Percentiles rank a stretch among this genome's conserved stretches.
Conservation (phyloP, 2,888 invertebrate species). For the Sthenelais limicola region DNA sequence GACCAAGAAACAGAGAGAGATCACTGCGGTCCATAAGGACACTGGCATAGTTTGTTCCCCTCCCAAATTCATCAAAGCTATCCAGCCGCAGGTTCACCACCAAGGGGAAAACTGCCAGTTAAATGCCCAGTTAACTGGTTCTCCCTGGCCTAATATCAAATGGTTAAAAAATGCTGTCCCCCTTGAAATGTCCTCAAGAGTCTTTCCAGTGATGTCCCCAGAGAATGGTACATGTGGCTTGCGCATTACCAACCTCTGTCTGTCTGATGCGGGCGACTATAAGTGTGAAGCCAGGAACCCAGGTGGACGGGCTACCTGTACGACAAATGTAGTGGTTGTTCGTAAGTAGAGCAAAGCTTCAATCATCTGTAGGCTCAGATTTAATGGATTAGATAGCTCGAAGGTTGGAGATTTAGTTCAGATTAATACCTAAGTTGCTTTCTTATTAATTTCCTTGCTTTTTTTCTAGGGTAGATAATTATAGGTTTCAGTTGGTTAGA, state of each 20-base stretch:
- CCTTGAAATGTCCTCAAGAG: neutral
- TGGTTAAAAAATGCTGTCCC: conserved; percentile 77
- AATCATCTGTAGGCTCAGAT: conserved; percentile 4
- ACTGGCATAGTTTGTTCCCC: conserved; percentile 4
- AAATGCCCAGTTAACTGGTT: conserved; percentile 83
- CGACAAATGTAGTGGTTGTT: conserved; percentile 80
- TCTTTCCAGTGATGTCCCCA: neutral
- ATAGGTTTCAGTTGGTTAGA: too few relatives aligned
- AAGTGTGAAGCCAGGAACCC: conserved; percentile 92
- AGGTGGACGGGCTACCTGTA: conserved; percentile 86
- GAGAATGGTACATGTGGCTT: conserved; percentile 79
- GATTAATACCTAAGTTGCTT: too few relatives aligned
- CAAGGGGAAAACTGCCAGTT: conserved; percentile 81
- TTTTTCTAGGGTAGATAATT: too few relatives aligned
- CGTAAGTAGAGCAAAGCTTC: conserved; percentile 42
- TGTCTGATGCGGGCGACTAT: conserved; percentile 86
- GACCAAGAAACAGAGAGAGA: neutral
- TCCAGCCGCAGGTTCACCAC: conserved; percentile 62
- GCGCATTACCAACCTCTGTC: conserved; percentile 85
- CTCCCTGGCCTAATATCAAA: conserved; percentile 79
- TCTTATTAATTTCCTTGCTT: too few relatives aligned
- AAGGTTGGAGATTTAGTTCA: too few relatives aligned
- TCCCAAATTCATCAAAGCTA: conserved; percentile 19
- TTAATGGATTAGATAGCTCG: too few relatives aligned
- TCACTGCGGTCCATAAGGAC: neutral